Base-by-base conservation (phyloP, 2,113 vertebrate genomes). In the Rhadina sibilatrix region DNA sequence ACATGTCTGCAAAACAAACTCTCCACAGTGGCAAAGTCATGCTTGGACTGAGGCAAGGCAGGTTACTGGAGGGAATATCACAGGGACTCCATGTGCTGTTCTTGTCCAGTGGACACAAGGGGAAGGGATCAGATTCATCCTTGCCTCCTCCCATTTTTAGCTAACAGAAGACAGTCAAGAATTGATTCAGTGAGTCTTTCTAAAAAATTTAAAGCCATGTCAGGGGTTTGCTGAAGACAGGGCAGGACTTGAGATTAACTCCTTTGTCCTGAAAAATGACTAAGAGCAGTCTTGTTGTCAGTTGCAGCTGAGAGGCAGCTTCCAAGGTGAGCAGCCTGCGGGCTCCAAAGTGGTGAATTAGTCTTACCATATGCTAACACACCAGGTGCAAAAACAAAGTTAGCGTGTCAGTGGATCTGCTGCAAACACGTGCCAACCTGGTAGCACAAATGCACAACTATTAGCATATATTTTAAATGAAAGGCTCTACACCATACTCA, bases 281-380 rank as follows among this genome's bases (percentile, higher is more conserved):
- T 28, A 14, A 20, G 24, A 89, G 14, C 42, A 54, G 46, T 54
- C 37, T 33, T 61, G 30, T 53, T 80, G 79, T 90, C 54, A 1
- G 6, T 17, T 54, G 64, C 54, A 90, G 21, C 46, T 76, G 68
- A 90, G 49, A 76, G 31, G 23, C 75, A 92, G 60, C 56, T 85
- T 74, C 56, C 82, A 49, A 90, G 28, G 37, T 70, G 46, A 64
- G 54, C 70, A 87, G 75, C 40, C 75, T 90, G 66, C 37, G 70
- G 83, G 66, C 50, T 83, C 59, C 54, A 10, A 53, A 57, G 85
- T 9, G 20, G 30, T 35, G 30, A 66, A 66, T 88, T 86, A 86
- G 20, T 42, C 28, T 52, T 28, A 35, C 28, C 59, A 25, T 66
- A 56, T 63, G 70, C 42, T 42, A 49, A 38, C 25, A 13, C 25